A percentile compares a stretch with the other conserved stretches of the same genome.
Evolutionary conservation across 2,888 invertebrate species (phyloP).

Genomic region (Netelia melanura): DNA sequence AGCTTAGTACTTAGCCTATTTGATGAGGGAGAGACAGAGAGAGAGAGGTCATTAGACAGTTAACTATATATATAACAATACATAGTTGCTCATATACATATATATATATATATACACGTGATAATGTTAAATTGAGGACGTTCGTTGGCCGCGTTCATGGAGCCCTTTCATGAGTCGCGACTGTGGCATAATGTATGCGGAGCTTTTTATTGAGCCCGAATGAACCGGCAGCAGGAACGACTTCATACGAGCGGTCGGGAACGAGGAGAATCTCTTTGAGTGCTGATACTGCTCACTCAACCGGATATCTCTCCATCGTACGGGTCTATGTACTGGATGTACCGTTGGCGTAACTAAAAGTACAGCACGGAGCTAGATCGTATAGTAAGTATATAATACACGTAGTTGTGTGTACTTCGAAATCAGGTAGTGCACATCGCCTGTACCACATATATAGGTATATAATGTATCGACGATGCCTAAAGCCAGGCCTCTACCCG

Average conservation of each 20-base stretch:
- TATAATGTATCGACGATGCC: neutral
- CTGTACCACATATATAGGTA: neutral
- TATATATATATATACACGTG: neutral
- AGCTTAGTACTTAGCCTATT: neutral
- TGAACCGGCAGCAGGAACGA: slow-evolving; percentile 10
- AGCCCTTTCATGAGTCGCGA: neutral
- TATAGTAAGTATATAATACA: slow-evolving; percentile 35
- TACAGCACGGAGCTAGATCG: neutral
- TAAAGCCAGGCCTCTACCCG: neutral
- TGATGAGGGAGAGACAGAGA: neutral
- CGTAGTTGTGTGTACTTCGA: slow-evolving; percentile 22
- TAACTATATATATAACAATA: neutral
- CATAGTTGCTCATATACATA: neutral
- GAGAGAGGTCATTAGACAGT: neutral
- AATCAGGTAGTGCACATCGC: neutral
- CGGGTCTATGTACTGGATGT: slow-evolving; percentile 13
- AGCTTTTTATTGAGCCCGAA: neutral
- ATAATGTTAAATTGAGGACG: neutral
- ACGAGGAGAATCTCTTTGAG: slow-evolving; percentile 59
- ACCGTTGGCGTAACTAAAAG: slow-evolving; percentile 37
- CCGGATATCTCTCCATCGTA: slow-evolving; percentile 44
- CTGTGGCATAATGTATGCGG: neutral
- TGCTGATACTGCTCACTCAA: slow-evolving; percentile 43
- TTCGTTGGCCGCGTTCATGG: neutral
- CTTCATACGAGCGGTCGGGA: slow-evolving; percentile 28